Conservation (phyloP, 2,888 invertebrate species). For the Alsophila aescularia region DNA sequence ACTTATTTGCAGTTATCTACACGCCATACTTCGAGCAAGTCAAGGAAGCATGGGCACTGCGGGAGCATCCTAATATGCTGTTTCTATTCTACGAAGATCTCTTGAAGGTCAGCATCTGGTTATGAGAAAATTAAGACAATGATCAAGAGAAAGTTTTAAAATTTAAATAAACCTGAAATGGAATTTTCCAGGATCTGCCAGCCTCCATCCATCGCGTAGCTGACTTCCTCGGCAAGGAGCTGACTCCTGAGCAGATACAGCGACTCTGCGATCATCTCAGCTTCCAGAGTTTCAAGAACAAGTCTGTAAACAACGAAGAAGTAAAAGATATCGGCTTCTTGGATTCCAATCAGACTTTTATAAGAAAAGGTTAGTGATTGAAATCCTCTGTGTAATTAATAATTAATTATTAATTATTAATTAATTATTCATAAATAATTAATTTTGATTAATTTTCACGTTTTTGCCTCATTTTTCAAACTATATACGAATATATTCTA, state of each 20-base stretch:
- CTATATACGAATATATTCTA: too few species aligned
- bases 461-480: too few species aligned
- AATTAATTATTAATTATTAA: too few species aligned
- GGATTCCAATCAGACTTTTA: constrained; percentile 21
- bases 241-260: constrained; percentile 48
- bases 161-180: too few species aligned
- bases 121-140: neutral
- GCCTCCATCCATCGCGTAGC: constrained; percentile 77
- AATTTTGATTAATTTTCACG: too few species aligned
- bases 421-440: too few species aligned
- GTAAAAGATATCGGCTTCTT: constrained; percentile 23
- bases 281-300: constrained; percentile 89
- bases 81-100: constrained; percentile 91
- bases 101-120: constrained; percentile 70
- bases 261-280: constrained; percentile 87
- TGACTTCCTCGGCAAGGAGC: constrained; percentile 80
- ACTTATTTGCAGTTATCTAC: constrained; percentile 33
- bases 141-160: too few species aligned
- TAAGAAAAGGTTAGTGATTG: constrained; percentile 44
- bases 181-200: constrained; percentile 43
- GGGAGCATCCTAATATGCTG: constrained; percentile 85
- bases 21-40: constrained; percentile 89
- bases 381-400: too few species aligned
- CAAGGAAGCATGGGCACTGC: constrained; percentile 87
- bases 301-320: constrained; percentile 56